Evolutionary conservation across 1,140 invertebrate genomes (phyloP).

Genomic region (Temnothorax nylanderi): DNA sequence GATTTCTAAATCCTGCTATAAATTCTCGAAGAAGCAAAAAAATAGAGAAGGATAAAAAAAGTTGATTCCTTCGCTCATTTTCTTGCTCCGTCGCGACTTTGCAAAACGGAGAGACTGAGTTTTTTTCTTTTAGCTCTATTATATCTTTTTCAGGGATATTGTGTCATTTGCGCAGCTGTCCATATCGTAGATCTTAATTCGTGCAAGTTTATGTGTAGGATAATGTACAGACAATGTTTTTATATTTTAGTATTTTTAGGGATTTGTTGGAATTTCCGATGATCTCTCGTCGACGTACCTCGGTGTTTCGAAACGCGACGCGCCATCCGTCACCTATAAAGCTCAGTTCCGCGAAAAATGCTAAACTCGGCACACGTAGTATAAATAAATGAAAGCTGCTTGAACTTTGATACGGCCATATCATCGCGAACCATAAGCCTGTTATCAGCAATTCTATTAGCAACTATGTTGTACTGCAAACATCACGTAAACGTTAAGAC

Average conservation of each 20-base stretch:
- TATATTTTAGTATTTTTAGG: conserved; percentile 31
- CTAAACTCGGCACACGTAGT: background rate
- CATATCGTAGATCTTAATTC: conserved; percentile 16
- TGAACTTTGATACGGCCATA: background rate
- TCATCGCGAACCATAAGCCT: background rate
- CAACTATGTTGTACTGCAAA: background rate
- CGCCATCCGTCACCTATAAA: background rate
- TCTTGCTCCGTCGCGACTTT: background rate
- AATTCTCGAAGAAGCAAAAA: background rate
- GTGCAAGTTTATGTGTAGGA: conserved; percentile 22
- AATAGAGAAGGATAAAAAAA: background rate
- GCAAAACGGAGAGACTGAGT: background rate
- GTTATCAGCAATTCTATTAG: conserved; percentile 19
- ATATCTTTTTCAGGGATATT: conserved; percentile 9
- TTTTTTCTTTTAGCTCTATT: background rate
- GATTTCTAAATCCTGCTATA: background rate
- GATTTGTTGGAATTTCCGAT: background rate
- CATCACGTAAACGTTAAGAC: conserved; percentile 1
- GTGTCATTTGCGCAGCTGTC: background rate
- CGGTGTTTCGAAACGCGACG: background rate
- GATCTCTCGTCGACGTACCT: background rate
- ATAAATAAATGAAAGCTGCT: conserved; percentile 6
- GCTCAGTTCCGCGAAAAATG: conserved; percentile 1
- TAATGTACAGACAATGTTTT: background rate
- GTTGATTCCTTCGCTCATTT: background rate